Evolutionary conservation across 2,797 vertebrate species (phyloP).

Genomic region (Phrynocephalus vlangalii): DNA sequence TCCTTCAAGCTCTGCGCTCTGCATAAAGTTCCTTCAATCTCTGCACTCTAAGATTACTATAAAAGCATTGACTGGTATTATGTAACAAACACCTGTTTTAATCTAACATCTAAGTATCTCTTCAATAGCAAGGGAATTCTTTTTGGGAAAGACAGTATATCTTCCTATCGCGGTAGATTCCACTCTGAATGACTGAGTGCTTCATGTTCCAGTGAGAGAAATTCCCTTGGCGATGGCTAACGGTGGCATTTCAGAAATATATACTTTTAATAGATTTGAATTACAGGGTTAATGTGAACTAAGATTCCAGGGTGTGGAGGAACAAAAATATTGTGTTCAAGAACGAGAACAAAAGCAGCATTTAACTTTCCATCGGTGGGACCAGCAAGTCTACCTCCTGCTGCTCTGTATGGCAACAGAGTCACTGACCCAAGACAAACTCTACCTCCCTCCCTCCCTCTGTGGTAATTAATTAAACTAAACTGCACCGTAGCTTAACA

Average conservation of each 20-base stretch:
- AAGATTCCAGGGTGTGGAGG: slow-evolving; percentile 31
- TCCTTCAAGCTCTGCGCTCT: too few species aligned
- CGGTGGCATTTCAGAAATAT: slow-evolving; percentile 7
- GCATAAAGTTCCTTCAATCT: too few species aligned
- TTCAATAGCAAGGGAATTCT: not conserved
- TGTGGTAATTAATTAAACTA: slow-evolving; percentile 23
- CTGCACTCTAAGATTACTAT: too few species aligned
- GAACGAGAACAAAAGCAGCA: slow-evolving; percentile 24
- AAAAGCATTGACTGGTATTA: too few species aligned
- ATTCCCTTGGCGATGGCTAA: not conserved
- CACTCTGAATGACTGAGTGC: not conserved
- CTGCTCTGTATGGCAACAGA: slow-evolving; percentile 10
- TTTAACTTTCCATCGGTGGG: slow-evolving; percentile 16
- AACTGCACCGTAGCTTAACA: not conserved
- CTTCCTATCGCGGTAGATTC: not conserved
- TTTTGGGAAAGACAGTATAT: too few species aligned
- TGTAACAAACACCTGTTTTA: too few species aligned
- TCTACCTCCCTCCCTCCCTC: slow-evolving; percentile 1
- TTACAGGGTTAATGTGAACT: slow-evolving; percentile 6
- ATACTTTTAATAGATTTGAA: slow-evolving; percentile 14
- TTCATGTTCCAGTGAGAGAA: not conserved
- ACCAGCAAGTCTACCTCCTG: slow-evolving; percentile 16
- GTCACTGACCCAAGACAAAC: slow-evolving; percentile 20
- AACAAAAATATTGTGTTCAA: slow-evolving; percentile 34
- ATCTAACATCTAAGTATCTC: not conserved